Evolutionary conservation across 2,888 invertebrate genomes (phyloP).

Genomic region (Drymonia ruficornis): DNA sequence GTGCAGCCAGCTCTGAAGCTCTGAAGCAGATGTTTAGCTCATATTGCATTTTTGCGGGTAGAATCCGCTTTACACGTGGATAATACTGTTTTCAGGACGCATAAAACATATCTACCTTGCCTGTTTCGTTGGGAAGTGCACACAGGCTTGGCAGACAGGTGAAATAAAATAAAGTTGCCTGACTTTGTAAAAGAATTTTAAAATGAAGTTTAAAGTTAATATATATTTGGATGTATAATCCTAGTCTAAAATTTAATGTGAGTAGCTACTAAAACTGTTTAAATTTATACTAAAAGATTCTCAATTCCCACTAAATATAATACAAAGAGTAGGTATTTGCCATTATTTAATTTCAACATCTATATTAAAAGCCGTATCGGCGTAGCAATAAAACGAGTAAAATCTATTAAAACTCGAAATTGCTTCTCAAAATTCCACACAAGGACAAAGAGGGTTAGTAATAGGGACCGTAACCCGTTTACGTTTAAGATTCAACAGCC

Average conservation of each 20-base stretch:
- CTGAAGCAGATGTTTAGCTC: background rate
- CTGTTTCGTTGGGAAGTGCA: background rate
- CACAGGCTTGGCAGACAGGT: background rate
- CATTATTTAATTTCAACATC: too few species aligned
- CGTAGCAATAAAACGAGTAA: constrained; percentile 35
- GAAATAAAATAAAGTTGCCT: too few species aligned
- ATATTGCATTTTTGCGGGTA: constrained; percentile 20
- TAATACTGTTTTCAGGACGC: constrained; percentile 19
- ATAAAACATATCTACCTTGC: constrained; percentile 9
- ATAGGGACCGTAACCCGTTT: constrained; percentile 67
- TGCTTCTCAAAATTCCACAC: constrained; percentile 52
- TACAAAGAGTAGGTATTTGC: too few species aligned
- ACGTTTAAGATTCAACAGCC: constrained; percentile 70
- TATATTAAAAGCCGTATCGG: background rate
- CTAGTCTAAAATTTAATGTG: too few species aligned
- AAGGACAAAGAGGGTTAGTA: constrained; percentile 57
- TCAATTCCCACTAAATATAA: too few species aligned
- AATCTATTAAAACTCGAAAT: constrained; percentile 50
- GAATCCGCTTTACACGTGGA: constrained; percentile 15
- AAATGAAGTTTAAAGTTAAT: too few species aligned
- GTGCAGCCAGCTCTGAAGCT: too few species aligned
- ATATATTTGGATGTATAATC: too few species aligned
- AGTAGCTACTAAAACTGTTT: too few species aligned
- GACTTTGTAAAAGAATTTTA: too few species aligned
- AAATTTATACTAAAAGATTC: too few species aligned